Evolutionary conservation across 2,113 vertebrate genomes (phyloP).

Genomic region (Podarcis cretensis): DNA sequence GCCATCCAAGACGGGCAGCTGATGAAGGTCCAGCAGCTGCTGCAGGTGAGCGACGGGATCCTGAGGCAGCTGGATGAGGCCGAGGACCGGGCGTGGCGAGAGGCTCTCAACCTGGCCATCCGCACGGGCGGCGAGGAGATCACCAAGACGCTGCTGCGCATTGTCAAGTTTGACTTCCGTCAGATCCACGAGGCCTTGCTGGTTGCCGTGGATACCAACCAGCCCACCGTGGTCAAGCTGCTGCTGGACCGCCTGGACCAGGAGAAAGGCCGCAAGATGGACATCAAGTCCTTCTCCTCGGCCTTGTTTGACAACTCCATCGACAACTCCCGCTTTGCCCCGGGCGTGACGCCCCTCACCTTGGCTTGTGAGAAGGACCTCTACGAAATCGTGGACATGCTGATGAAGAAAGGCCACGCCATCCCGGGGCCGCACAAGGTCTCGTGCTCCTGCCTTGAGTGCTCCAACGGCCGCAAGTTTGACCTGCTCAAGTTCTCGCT

Average conservation of each 20-base stretch:
- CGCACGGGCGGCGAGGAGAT: slow-evolving; percentile 80
- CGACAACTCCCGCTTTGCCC: slow-evolving; percentile 90
- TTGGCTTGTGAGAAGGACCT: slow-evolving; percentile 92
- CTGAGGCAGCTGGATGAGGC: slow-evolving; percentile 86
- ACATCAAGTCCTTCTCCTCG: slow-evolving; percentile 88
- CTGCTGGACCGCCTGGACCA: slow-evolving; percentile 87
- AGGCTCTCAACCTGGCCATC: slow-evolving; percentile 90
- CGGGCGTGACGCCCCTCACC: slow-evolving; percentile 89
- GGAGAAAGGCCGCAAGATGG: slow-evolving; percentile 89
- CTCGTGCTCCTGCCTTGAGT: slow-evolving; percentile 89
- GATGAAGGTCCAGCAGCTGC: slow-evolving; percentile 74
- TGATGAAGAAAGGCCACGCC: slow-evolving; percentile 86
- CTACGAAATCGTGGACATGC: slow-evolving; percentile 88
- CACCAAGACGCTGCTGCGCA: slow-evolving; percentile 79
- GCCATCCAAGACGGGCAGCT: slow-evolving; percentile 86
- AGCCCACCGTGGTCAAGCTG: slow-evolving; percentile 81
- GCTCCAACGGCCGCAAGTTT: slow-evolving; percentile 86
- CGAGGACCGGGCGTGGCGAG: slow-evolving; percentile 88
- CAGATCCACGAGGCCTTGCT: slow-evolving; percentile 91
- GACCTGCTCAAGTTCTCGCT: slow-evolving; percentile 92
- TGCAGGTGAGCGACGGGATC: slow-evolving; percentile 80
- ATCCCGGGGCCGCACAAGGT: slow-evolving; percentile 87
- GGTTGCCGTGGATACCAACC: slow-evolving; percentile 90
- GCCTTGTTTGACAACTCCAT: slow-evolving; percentile 91
- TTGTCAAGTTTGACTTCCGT: slow-evolving; percentile 90